These are phyloP conservation scores for Hipparchia sbordonii DNA, from an alignment of 2,888 invertebrate genomes.

Conservation along the genomic window DNA sequence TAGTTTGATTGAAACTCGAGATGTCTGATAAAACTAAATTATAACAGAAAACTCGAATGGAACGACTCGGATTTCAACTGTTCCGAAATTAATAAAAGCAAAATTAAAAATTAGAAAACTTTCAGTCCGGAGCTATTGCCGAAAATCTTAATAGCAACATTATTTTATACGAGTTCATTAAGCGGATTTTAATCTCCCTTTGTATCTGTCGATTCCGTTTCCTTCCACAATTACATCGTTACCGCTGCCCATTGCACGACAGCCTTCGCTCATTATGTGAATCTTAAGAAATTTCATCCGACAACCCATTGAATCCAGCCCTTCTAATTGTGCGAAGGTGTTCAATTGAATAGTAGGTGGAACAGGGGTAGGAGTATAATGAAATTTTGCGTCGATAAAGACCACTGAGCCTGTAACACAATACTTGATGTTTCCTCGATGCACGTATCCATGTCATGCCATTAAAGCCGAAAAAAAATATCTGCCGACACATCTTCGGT, in stretches of 20 bases:
- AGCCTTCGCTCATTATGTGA: slow-evolving; percentile 77
- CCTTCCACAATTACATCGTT: slow-evolving; percentile 78
- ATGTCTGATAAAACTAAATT: slow-evolving; percentile 31
- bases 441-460: slow-evolving; percentile 79
- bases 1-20: slow-evolving; percentile 32
- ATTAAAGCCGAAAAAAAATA: slow-evolving; percentile 79
- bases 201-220: slow-evolving; percentile 77
- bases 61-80: slow-evolving; percentile 30
- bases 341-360: slow-evolving; percentile 79
- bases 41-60: slow-evolving; percentile 32
- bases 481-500: slow-evolving; percentile 75
- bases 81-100: slow-evolving; percentile 29
- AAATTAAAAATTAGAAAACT: slow-evolving; percentile 39
- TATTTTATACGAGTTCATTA: slow-evolving; percentile 67
- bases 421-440: slow-evolving; percentile 80
- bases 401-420: slow-evolving; percentile 79
- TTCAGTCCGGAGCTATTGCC: slow-evolving; percentile 37
- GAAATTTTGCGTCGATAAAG: slow-evolving; percentile 80
- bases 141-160: slow-evolving; percentile 56
- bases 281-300: slow-evolving; percentile 82
- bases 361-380: slow-evolving; percentile 79
- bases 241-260: slow-evolving; percentile 76
- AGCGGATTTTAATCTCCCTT: slow-evolving; percentile 73
- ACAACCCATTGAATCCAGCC: slow-evolving; percentile 79
- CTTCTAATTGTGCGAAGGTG: slow-evolving; percentile 81